Conservation (phyloP, 2,113 vertebrate genomes). For the Burhinus oedicnemus region DNA sequence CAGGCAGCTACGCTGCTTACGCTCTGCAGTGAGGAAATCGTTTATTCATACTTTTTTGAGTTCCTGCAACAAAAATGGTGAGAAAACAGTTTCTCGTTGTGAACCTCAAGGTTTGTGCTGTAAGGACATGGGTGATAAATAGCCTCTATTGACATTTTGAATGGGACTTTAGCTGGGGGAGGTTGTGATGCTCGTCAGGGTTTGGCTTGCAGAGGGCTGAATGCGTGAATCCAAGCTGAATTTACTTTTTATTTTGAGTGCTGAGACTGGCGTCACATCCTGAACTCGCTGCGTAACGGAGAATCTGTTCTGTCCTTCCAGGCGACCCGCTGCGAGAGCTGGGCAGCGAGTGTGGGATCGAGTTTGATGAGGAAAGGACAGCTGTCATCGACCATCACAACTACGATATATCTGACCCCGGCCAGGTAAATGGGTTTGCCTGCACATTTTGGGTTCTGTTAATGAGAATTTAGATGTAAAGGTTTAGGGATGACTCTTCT, state of each 20-base stretch:
- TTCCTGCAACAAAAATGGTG: background rate
- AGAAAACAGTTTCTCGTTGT: background rate
- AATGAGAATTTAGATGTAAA: background rate
- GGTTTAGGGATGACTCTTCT: background rate
- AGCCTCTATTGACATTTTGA: background rate
- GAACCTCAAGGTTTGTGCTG: background rate
- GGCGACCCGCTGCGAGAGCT: conserved; percentile 95
- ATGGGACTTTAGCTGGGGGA: background rate
- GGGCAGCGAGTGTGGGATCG: conserved; percentile 96
- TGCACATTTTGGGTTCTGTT: background rate
- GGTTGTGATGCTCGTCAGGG: accelerated
- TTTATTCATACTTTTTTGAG: background rate
- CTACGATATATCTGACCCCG: conserved; percentile 91
- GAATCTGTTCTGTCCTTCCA: background rate
- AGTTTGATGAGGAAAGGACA: conserved; percentile 98
- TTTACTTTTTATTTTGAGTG: background rate
- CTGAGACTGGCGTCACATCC: accelerated
- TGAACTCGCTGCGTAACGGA: accelerated
- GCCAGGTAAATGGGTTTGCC: conserved; percentile 79
- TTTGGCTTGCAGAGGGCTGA: accelerated
- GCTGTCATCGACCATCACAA: conserved; percentile 96
- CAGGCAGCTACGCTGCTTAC: accelerated
- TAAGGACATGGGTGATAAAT: background rate
- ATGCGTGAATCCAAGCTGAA: accelerated
- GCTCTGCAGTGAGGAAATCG: accelerated